These are phyloP conservation scores for Hemithea aestivaria DNA, from an alignment of 2,888 invertebrate genomes.

Conservation along the genomic window DNA sequence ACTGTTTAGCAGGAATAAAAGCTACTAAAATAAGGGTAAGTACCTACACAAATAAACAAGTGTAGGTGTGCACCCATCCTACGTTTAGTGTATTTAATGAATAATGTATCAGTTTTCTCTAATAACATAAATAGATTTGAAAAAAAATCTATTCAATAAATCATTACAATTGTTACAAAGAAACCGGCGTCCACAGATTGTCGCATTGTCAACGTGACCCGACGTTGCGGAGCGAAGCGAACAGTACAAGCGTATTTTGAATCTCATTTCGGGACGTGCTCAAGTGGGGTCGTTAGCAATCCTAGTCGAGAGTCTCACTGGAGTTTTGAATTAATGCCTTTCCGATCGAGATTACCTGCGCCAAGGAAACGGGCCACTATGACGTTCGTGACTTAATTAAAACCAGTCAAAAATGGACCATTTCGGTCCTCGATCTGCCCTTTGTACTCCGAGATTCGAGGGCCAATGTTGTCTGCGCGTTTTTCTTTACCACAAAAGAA, in stretches of 20 bases:
- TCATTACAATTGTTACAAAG: too few species aligned
- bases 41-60: too few species aligned
- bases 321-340: constrained; percentile 64
- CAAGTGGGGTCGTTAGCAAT: constrained; percentile 53
- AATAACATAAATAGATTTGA: too few species aligned
- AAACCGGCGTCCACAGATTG: not conserved
- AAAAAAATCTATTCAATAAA: too few species aligned
- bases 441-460: constrained; percentile 24
- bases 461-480: constrained; percentile 18
- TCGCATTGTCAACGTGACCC: constrained; percentile 2
- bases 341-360: constrained; percentile 60
- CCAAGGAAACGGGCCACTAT: constrained; percentile 45
- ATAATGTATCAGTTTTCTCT: too few species aligned
- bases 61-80: too few species aligned
- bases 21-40: too few species aligned
- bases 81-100: too few species aligned
- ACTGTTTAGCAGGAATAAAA: too few species aligned
- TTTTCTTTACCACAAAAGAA: constrained; percentile 13
- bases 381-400: constrained; percentile 63
- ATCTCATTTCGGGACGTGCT: constrained; percentile 51
- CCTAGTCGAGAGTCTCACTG: constrained; percentile 41
- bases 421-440: constrained; percentile 37
- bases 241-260: constrained; percentile 29
- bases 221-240: constrained; percentile 9
- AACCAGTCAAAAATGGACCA: constrained; percentile 45